Evolutionary conservation across 2,113 vertebrate species (phyloP).

Genomic region (Datnioides undecimradiatus): DNA sequence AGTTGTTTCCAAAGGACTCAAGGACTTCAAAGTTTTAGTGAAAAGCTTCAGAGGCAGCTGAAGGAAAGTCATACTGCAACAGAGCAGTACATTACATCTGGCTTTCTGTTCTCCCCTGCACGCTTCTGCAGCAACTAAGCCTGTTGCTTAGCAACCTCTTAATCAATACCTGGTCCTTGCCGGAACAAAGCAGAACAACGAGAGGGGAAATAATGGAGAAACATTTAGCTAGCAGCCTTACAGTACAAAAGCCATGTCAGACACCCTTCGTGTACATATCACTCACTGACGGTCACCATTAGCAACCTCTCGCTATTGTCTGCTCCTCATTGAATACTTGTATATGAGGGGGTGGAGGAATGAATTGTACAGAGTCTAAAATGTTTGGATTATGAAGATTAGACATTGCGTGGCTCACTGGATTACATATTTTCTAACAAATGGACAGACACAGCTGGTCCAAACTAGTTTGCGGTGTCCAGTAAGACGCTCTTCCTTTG

Average conservation of each 20-base stretch:
- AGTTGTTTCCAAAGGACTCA: constrained; percentile 40
- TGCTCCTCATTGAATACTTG: constrained; percentile 53
- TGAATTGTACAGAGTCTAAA: constrained; percentile 30
- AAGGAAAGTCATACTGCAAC: constrained; percentile 64
- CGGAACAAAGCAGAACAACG: constrained; percentile 76
- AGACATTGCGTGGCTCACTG: neutral
- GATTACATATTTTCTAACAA: constrained; percentile 38
- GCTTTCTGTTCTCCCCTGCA: constrained; percentile 73
- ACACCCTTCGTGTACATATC: constrained; percentile 57
- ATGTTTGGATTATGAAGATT: constrained; percentile 39
- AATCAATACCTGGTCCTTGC: constrained; percentile 86
- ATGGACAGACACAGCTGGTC: neutral
- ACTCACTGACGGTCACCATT: constrained; percentile 61
- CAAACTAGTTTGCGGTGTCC: neutral
- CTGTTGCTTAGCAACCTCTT: constrained; percentile 88
- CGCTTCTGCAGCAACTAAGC: constrained; percentile 79
- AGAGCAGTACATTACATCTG: constrained; percentile 72
- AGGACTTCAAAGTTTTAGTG: constrained; percentile 29
- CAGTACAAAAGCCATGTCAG: constrained; percentile 76
- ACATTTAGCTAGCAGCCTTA: constrained; percentile 73
- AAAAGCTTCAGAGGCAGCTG: constrained; percentile 43
- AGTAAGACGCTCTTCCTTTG: neutral
- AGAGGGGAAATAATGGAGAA: constrained; percentile 77
- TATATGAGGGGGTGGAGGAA: constrained; percentile 39
- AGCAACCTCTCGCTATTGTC: constrained; percentile 57